Percentiles rank a stretch among this genome's conserved stretches.
Evolutionary conservation across 2,113 vertebrate species (phyloP).

Genomic region (cattle (Bos taurus)): DNA sequence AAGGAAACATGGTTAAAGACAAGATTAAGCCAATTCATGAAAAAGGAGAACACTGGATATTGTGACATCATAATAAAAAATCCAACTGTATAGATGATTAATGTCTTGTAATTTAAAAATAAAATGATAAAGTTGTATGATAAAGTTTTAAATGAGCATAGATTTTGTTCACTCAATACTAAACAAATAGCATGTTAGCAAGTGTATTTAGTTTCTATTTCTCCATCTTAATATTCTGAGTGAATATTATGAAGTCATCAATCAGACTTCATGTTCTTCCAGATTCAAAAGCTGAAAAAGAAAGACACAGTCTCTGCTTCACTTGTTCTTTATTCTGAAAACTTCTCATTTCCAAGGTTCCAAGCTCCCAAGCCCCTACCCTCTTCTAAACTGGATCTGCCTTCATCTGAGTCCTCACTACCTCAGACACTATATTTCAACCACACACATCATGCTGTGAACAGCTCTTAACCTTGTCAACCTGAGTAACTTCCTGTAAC

Average conservation of each 20-base stretch:
- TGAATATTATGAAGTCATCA: not conserved
- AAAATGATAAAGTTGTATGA: not conserved
- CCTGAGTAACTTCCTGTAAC: not conserved
- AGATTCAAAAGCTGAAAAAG: not conserved
- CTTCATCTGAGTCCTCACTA: not conserved
- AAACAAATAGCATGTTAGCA: not conserved
- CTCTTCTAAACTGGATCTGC: not conserved
- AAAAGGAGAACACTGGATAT: not conserved
- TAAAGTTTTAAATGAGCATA: not conserved
- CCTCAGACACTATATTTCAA: not conserved
- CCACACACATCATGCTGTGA: not conserved
- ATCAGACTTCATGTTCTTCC: not conserved
- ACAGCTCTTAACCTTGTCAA: not conserved
- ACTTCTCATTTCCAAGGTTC: not conserved
- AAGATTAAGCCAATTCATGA: not conserved
- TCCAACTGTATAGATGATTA: not conserved
- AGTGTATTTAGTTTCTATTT: not conserved
- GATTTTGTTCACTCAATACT: not conserved
- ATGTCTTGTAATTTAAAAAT: not conserved
- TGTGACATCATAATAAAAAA: not conserved
- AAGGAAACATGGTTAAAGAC: not conserved
- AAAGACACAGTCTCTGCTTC: not conserved
- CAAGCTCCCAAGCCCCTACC: not conserved
- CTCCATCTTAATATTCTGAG: not conserved
- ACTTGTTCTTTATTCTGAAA: not conserved